These are phyloP conservation scores for Tricholauxania praeusta DNA, from an alignment of 2,888 invertebrate species.

Conservation along the genomic window DNA sequence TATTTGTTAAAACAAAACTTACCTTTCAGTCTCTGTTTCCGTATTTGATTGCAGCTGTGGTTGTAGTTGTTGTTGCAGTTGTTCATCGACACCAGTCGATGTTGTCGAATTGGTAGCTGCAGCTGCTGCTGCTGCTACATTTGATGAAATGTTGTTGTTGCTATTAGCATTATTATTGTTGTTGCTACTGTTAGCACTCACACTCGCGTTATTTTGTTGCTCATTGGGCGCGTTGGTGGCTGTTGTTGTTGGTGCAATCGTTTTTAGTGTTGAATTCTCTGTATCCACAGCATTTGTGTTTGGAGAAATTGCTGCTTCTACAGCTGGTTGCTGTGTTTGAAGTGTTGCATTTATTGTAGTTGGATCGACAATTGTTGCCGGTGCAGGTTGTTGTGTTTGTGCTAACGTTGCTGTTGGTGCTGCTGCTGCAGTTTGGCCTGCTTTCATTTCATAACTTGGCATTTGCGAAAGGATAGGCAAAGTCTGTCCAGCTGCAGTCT, in stretches of 20 bases:
- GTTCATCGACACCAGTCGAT: constrained; percentile 50
- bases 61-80: constrained; percentile 43
- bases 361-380: constrained; percentile 62
- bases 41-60: constrained; percentile 58
- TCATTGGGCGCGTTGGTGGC: constrained; percentile 51
- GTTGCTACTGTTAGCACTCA: constrained; percentile 61
- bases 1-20: constrained; percentile 46
- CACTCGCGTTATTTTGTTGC: constrained; percentile 56
- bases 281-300: constrained; percentile 47
- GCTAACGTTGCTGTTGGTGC: constrained; percentile 43
- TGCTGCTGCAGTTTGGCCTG: constrained; percentile 54
- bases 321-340: constrained; percentile 63
- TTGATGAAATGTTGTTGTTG: constrained; percentile 47
- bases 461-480: constrained; percentile 62
- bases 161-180: constrained; percentile 51
- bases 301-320: constrained; percentile 68
- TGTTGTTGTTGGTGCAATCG: constrained; percentile 54
- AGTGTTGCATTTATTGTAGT: constrained; percentile 54
- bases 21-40: constrained; percentile 69
- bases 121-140: constrained; percentile 46
- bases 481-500: constrained; percentile 58
- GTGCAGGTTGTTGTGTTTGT: constrained; percentile 50
- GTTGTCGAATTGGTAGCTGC: constrained; percentile 49
- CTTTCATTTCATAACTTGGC: constrained; percentile 55
- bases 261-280: constrained; percentile 17